These are phyloP conservation scores for Conus ventricosus DNA, from an alignment of 1,140 invertebrate species.

Conservation along the genomic window DNA sequence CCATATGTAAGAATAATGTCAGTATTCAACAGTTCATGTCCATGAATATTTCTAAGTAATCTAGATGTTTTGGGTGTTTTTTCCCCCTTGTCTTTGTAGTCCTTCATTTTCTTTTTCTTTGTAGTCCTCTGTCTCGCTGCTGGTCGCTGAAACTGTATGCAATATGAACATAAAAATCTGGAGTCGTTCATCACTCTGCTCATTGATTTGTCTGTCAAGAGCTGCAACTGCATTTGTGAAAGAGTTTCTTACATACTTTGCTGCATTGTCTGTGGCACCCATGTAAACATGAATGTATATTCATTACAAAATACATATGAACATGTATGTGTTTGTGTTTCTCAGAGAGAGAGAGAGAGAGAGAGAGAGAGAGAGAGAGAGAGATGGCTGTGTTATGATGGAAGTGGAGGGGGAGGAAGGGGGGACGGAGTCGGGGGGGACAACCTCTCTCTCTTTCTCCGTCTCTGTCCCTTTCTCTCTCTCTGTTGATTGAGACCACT, in stretches of 20 bases:
- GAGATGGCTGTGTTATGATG: not conserved
- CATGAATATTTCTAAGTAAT: too few species aligned
- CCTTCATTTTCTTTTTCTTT: too few species aligned
- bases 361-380: conserved; percentile 6
- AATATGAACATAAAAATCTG: not conserved
- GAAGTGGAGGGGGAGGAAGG: too few species aligned
- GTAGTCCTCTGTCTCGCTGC: not conserved
- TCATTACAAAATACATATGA: conserved; percentile 12
- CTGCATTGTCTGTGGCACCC: conserved; percentile 2
- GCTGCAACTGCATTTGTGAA: not conserved
- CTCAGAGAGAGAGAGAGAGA: not conserved
- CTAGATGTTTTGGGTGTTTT: too few species aligned
- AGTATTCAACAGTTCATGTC: too few species aligned
- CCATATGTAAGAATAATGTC: too few species aligned
- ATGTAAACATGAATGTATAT: conserved; percentile 13
- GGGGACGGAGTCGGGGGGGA: too few species aligned
- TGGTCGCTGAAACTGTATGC: not conserved
- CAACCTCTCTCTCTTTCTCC: too few species aligned
- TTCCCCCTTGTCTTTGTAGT: too few species aligned
- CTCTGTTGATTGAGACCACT: too few species aligned
- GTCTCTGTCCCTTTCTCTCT: too few species aligned
- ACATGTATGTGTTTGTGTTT: conserved; percentile 1
- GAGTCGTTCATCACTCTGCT: not conserved
- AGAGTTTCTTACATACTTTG: not conserved
- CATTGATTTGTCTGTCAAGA: not conserved